Evolutionary conservation across 1,140 invertebrate species (phyloP).

Genomic region (Drosophila ambigua): DNA sequence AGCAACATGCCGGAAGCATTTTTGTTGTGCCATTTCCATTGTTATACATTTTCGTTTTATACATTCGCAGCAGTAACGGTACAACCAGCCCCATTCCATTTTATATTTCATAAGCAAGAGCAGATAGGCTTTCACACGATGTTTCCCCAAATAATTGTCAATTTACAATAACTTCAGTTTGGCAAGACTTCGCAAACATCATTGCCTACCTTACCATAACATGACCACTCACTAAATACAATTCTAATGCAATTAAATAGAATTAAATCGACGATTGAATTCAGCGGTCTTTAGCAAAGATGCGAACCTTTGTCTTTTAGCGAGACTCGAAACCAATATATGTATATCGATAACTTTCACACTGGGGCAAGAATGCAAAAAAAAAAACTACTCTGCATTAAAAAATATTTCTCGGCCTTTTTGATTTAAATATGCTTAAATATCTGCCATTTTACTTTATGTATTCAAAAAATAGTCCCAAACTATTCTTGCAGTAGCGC

Average conservation of each 20-base stretch:
- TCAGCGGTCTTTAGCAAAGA: not conserved
- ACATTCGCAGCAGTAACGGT: conserved; percentile 33
- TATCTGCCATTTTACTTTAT: not conserved
- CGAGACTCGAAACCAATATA: too few relatives aligned
- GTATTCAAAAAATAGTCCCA: not conserved
- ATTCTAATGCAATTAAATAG: not conserved
- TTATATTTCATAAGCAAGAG: conserved; percentile 58
- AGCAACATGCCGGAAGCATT: conserved; percentile 63
- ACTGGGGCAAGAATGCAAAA: too few relatives aligned
- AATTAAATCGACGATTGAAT: not conserved
- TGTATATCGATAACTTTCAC: too few relatives aligned
- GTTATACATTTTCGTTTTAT: conserved; percentile 62
- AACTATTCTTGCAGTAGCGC: not conserved
- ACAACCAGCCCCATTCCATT: conserved; percentile 27
- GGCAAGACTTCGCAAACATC: not conserved
- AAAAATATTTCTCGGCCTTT: not conserved
- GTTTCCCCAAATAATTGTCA: conserved; percentile 20
- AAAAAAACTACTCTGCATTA: not conserved
- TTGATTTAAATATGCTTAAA: too few relatives aligned
- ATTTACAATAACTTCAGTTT: conserved; percentile 8
- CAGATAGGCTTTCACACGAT: conserved; percentile 7
- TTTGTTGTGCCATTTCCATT: conserved; percentile 59
- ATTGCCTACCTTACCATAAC: not conserved
- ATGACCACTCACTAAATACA: conserved; percentile 4
- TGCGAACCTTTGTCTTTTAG: not conserved